Base-by-base conservation (phyloP, 2,888 invertebrate genomes). In the Aromia moschata region DNA sequence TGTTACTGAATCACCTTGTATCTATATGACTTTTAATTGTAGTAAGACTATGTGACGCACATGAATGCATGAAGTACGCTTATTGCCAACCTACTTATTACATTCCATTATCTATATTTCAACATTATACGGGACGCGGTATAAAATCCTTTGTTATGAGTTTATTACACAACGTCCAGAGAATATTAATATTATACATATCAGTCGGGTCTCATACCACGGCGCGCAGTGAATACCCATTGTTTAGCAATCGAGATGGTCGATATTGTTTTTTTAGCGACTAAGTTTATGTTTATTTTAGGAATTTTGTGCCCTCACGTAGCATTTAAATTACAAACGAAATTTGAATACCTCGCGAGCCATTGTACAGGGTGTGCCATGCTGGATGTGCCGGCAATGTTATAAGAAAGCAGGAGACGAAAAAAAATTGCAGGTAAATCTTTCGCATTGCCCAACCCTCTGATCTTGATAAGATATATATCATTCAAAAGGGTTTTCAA, bases 21-120 rank as follows among this genome's bases (percentile, higher is more conserved):
- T n/a, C n/a, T n/a, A n/a, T n/a, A n/a, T n/a, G n/a, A n/a, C n/a
- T n/a, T n/a, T n/a, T 43, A 52, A 52, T 52, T 31, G 52, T 51
- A 33, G 31, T 41, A 52, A 52, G 40, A 43, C 25, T 12, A 33
- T 18, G 31, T 41, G 14, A 41, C 31, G 41, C 41, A 43, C 25
- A 25, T 33, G 31, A 41, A 12, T 43, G 31, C 17, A 4, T 52
- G 16, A 30, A 17, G 25, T 40, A 16, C 40, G 41, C 31, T 30
- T 46, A 30, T 52, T 52, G 31, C 31, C 41, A 52, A 41, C 52
- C 52, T 52, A 52, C 52, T 40, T 52, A 31, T 25, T 5, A 25
- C 56, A 56, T 56, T 56, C 56, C 40, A 45, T 18, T 38, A 18
- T 40, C 31, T n/a, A 33, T 25, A 47, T 25, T n/a, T n/a, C n/a